A percentile compares a stretch with the other conserved stretches of the same genome.
These are phyloP conservation scores for Philopedon plagiatum DNA, from an alignment of 2,888 invertebrate genomes.

Conservation along the genomic window DNA sequence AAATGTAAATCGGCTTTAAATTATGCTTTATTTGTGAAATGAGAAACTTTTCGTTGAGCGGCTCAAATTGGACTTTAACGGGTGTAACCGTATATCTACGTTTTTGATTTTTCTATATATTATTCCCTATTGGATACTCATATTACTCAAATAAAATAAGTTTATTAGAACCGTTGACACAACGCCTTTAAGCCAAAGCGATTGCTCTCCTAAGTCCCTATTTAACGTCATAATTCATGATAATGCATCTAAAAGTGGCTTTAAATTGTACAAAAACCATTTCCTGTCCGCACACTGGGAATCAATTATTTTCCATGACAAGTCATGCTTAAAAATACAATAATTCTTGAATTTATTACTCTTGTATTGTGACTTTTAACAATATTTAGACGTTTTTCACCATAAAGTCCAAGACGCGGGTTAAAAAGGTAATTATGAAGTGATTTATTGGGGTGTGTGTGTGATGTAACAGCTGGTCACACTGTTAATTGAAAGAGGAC, in stretches of 20 bases:
- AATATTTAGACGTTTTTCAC: slow-evolving; percentile 47
- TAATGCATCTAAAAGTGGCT: slow-evolving; percentile 39
- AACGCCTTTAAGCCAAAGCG: background rate
- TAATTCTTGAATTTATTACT: slow-evolving; percentile 44
- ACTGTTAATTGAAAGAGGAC: slow-evolving; percentile 37
- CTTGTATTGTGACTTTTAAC: slow-evolving; percentile 32
- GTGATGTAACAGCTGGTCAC: slow-evolving; percentile 46
- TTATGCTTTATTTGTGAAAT: background rate
- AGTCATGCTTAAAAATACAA: slow-evolving; percentile 21
- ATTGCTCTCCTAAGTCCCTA: background rate
- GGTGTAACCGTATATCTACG: no score
- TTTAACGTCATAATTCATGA: slow-evolving; percentile 23
- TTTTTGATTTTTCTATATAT: no score
- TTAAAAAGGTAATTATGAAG: slow-evolving; percentile 41
- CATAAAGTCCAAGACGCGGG: slow-evolving; percentile 32
- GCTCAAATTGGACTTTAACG: no score
- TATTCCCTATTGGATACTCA: no score
- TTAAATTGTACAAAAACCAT: slow-evolving; percentile 38
- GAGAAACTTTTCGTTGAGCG: no score
- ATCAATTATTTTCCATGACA: slow-evolving; percentile 34
- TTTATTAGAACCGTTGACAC: background rate
- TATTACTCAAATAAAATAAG: no score
- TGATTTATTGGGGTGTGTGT: slow-evolving; percentile 43
- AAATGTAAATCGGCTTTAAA: slow-evolving; percentile 10
- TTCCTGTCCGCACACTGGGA: slow-evolving; percentile 43